Percentiles rank a stretch among this genome's conserved stretches.
Evolutionary conservation across 2,888 invertebrate genomes (phyloP).

Genomic region (Cyaniris semiargus): DNA sequence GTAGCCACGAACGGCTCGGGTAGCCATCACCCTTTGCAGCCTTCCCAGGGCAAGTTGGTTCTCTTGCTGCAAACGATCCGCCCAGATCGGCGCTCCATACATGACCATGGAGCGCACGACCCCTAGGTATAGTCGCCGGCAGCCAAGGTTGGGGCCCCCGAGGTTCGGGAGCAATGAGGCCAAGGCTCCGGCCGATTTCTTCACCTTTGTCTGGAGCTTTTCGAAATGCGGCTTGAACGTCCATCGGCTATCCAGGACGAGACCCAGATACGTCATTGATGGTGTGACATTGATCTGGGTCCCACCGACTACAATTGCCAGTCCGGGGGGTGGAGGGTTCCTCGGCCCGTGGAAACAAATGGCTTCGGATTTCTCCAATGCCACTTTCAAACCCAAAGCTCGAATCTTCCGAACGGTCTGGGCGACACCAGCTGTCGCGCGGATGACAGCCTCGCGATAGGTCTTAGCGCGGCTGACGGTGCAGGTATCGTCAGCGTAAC

Average conservation of each 20-base stretch:
- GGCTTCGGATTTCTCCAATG: constrained; percentile 25
- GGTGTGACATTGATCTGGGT: not conserved
- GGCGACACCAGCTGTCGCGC: too few species aligned
- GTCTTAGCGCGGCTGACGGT: constrained; percentile 35
- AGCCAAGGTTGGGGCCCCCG: too few species aligned
- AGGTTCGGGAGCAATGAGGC: too few species aligned
- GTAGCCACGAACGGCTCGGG: not conserved
- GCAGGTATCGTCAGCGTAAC: constrained; percentile 38
- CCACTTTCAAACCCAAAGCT: constrained; percentile 35
- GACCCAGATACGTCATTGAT: constrained; percentile 30
- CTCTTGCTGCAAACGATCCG: not conserved
- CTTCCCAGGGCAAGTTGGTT: not conserved
- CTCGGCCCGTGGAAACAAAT: constrained; percentile 36
- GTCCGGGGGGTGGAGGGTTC: constrained; percentile 26
- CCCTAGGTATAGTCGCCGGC: too few species aligned
- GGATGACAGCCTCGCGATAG: constrained; percentile 33
- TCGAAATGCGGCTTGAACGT: constrained; percentile 21
- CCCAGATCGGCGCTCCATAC: not conserved
- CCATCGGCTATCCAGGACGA: constrained; percentile 32
- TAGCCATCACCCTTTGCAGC: not conserved
- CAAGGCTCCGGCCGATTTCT: too few species aligned
- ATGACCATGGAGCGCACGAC: too few species aligned
- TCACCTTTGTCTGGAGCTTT: too few species aligned
- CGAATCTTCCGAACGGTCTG: constrained; percentile 23
- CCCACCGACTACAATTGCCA: constrained; percentile 30